phyloP scores from a whole-genome alignment of 2,888 invertebrate genomes.

The Drosophila maculinotata region DNA sequence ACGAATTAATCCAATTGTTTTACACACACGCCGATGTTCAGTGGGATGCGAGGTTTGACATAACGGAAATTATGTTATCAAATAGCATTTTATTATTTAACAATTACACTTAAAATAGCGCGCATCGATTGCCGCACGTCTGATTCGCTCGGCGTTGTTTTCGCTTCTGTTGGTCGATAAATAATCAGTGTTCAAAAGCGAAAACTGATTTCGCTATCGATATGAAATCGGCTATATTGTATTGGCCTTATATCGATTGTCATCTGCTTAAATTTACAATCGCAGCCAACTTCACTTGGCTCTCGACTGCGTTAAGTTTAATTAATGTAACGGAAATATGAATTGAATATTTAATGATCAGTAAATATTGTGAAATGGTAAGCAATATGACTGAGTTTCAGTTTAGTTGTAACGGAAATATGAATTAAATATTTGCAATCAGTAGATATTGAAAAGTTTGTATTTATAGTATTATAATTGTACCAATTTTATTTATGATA shows the following conservation, averaged over 20 bases:
- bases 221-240: constrained; percentile 2
- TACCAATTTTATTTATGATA: constrained; percentile 3
- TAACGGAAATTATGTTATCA: constrained; percentile 36
- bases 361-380: too few relatives aligned
- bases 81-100: constrained; percentile 50
- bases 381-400: too few relatives aligned
- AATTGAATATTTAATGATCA: background rate
- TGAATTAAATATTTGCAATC: too few relatives aligned
- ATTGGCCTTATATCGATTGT: constrained; percentile 15
- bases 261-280: background rate
- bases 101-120: constrained; percentile 53
- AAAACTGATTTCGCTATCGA: background rate
- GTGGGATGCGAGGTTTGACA: constrained; percentile 21
- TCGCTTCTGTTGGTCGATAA: constrained; percentile 50
- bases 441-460: too few relatives aligned
- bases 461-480: too few relatives aligned
- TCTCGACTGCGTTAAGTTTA: background rate
- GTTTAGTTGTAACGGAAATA: too few relatives aligned
- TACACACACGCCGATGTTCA: constrained; percentile 20
- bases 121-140: constrained; percentile 52
- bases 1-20: constrained; percentile 22
- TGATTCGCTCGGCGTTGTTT: constrained; percentile 52
- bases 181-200: constrained; percentile 31
- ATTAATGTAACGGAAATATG: background rate
- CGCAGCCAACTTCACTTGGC: constrained; percentile 1